phyloP scores from a whole-genome alignment of 2,888 invertebrate species.

The Lucinisca nassula region DNA sequence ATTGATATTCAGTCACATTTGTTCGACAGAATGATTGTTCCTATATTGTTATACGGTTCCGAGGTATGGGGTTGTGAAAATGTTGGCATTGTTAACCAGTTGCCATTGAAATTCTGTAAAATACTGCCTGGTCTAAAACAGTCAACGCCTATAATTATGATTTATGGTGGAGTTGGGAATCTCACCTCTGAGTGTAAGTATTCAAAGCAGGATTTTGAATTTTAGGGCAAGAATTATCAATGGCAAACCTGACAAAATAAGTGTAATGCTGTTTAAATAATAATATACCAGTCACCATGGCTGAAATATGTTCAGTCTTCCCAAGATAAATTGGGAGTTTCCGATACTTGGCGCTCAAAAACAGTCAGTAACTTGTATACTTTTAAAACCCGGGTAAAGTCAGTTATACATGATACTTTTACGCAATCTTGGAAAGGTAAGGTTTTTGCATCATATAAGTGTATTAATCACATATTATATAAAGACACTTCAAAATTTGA shows the following conservation, averaged over 20 bases:
- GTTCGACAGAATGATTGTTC: neutral
- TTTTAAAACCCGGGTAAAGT: too few species aligned
- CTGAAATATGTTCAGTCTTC: neutral
- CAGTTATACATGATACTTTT: too few species aligned
- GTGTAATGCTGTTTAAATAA: neutral
- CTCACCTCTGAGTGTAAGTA: neutral
- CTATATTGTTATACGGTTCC: constrained; percentile 11
- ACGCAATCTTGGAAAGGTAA: too few species aligned
- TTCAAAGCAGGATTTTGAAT: neutral
- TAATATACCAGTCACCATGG: neutral
- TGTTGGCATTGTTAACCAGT: neutral
- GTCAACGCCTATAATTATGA: constrained; percentile 19
- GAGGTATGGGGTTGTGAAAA: constrained; percentile 13
- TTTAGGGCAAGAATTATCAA: neutral
- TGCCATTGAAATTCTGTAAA: constrained; percentile 19
- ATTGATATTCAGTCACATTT: neutral
- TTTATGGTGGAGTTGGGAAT: constrained; percentile 16
- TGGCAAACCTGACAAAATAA: constrained; percentile 6
- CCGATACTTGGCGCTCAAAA: neutral
- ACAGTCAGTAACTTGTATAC: neutral
- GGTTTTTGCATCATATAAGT: too few species aligned
- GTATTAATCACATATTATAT: too few species aligned
- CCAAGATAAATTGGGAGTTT: neutral
- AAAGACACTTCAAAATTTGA: neutral
- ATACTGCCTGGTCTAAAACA: neutral